Conservation (phyloP, 2,797 vertebrate species). For the Sitta carolinensis region DNA sequence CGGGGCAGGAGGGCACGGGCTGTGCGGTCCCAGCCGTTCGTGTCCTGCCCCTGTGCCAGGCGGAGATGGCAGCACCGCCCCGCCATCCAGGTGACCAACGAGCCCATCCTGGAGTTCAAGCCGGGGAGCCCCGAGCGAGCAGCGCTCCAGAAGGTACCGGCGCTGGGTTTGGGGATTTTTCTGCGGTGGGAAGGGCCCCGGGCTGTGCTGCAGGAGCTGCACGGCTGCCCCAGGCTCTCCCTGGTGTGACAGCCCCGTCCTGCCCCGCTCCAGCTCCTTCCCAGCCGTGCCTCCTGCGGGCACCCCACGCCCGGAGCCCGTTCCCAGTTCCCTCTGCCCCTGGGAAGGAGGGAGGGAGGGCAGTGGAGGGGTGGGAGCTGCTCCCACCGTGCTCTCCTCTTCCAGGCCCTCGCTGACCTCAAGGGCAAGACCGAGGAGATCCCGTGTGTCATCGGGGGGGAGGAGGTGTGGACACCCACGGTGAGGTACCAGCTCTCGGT, state of each 20-base stretch:
- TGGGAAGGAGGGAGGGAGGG: neutral
- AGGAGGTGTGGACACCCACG: constrained; percentile 88
- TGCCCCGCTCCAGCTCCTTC: neutral
- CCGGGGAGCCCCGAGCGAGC: constrained; percentile 83
- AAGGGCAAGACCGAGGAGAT: constrained; percentile 86
- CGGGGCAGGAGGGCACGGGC: fast-evolving
- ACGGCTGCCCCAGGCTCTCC: neutral
- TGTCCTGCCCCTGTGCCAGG: constrained; percentile 58
- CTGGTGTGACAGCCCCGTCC: fast-evolving
- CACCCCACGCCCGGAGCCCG: fast-evolving
- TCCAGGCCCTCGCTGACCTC: constrained; percentile 81
- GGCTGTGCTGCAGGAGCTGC: neutral
- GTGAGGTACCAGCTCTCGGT: constrained; percentile 90
- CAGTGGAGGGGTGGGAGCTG: neutral
- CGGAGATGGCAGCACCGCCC: constrained; percentile 72
- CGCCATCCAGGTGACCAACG: constrained; percentile 85
- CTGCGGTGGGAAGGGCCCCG: too few relatives aligned
- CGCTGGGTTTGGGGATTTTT: fast-evolving
- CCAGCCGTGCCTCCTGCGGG: neutral
- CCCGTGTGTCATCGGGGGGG: constrained; percentile 90
- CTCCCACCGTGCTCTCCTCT: neutral
- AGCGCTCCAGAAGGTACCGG: constrained; percentile 82
- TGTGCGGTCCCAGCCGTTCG: neutral
- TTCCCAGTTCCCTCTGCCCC: fast-evolving
- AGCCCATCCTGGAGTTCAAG: constrained; percentile 86